phyloP scores from a whole-genome alignment of 2,113 vertebrate genomes.

The Percopsis transmontana region DNA sequence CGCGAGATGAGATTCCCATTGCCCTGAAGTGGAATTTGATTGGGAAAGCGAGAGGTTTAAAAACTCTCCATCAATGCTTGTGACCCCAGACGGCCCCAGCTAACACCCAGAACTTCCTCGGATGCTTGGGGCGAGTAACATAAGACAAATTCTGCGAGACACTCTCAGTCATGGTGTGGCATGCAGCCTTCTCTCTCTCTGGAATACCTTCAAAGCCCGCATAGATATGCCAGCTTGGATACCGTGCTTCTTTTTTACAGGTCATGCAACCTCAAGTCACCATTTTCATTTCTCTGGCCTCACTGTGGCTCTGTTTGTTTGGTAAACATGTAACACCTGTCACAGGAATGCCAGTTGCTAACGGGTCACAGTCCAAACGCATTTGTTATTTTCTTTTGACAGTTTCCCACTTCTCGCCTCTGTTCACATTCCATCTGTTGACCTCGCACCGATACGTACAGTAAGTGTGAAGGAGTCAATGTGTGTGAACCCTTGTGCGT shows the following conservation, averaged over 20 bases:
- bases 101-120: constrained; percentile 64
- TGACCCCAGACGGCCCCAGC: constrained; percentile 70
- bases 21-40: constrained; percentile 72
- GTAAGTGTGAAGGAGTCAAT: constrained; percentile 68
- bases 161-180: constrained; percentile 68
- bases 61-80: constrained; percentile 65
- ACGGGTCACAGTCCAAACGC: constrained; percentile 79
- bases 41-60: constrained; percentile 66
- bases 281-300: constrained; percentile 67
- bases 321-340: constrained; percentile 94
- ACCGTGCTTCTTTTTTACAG: constrained; percentile 76
- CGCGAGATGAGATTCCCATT: constrained; percentile 51
- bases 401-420: constrained; percentile 68
- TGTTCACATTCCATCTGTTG: constrained; percentile 82
- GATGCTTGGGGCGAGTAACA: constrained; percentile 76
- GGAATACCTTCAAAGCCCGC: constrained; percentile 61
- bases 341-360: constrained; percentile 81
- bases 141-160: constrained; percentile 73
- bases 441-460: constrained; percentile 78
- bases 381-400: constrained; percentile 82
- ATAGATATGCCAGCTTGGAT: constrained; percentile 54
- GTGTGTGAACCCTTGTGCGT: constrained; percentile 29
- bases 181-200: constrained; percentile 63
- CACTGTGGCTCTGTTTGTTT: constrained; percentile 81
- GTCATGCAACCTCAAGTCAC: constrained; percentile 70